phyloP scores from a whole-genome alignment of 1,140 invertebrate species.

The Listronotus bonariensis region DNA sequence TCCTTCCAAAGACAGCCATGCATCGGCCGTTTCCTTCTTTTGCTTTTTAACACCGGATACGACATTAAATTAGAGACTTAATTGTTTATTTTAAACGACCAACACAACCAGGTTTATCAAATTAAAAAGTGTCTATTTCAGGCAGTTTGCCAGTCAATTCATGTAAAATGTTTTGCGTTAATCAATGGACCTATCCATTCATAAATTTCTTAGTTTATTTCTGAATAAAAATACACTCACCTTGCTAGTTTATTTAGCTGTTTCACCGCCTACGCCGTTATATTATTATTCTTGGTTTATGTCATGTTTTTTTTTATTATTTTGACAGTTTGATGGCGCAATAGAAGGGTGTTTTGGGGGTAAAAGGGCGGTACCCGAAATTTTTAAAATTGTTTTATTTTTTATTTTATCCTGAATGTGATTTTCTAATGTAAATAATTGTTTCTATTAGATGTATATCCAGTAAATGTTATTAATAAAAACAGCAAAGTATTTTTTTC shows the following conservation, averaged over 20 bases:
- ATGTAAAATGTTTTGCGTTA: constrained; percentile 17
- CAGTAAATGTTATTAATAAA: too few relatives aligned
- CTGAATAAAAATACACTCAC: constrained; percentile 33
- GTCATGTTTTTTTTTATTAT: not conserved
- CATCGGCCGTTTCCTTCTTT: constrained; percentile 2
- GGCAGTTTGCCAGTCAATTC: constrained; percentile 27
- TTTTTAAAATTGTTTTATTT: too few relatives aligned
- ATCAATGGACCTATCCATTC: constrained; percentile 36
- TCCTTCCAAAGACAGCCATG: constrained; percentile 12
- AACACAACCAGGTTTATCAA: constrained; percentile 10
- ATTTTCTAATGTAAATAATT: too few relatives aligned
- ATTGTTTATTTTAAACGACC: constrained; percentile 20
- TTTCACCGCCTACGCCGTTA: constrained; percentile 14
- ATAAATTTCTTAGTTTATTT: constrained; percentile 29
- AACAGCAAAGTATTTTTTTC: too few relatives aligned
- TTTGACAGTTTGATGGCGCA: not conserved
- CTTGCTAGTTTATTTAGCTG: constrained; percentile 18
- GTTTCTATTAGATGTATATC: too few relatives aligned
- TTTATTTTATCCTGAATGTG: too few relatives aligned
- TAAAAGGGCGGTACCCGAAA: too few relatives aligned
- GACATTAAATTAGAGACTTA: constrained; percentile 7
- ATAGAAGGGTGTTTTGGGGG: not conserved
- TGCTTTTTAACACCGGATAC: constrained; percentile 14
- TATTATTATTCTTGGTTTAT: not conserved
- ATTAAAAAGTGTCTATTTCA: constrained; percentile 6